phyloP scores from a whole-genome alignment of 2,113 vertebrate genomes.

The Petaurus breviceps region DNA sequence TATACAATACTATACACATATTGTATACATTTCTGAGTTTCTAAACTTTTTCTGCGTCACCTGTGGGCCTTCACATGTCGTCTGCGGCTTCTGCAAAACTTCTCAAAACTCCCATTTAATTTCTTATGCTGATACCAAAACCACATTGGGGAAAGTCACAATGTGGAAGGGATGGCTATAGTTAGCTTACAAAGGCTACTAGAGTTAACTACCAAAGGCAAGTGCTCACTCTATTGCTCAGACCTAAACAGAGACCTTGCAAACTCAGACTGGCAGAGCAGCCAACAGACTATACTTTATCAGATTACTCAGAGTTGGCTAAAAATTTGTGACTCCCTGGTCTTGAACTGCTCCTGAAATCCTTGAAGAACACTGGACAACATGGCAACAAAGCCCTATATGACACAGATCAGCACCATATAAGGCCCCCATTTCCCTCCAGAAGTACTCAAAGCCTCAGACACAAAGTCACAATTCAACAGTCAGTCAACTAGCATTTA shows the following conservation, averaged over 20 bases:
- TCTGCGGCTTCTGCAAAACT: neutral
- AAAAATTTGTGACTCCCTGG: neutral
- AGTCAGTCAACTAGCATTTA: neutral
- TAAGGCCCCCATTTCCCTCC: neutral
- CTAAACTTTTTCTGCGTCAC: neutral
- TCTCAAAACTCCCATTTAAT: neutral
- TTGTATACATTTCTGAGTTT: neutral
- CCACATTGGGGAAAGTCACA: neutral
- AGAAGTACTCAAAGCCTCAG: neutral
- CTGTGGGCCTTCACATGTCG: neutral
- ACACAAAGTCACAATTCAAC: neutral
- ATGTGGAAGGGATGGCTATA: neutral
- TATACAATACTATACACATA: neutral
- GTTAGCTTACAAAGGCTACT: neutral
- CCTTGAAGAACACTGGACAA: neutral
- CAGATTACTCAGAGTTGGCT: neutral
- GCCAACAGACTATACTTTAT: neutral
- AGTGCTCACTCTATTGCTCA: neutral
- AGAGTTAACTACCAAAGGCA: neutral
- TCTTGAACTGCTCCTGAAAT: neutral
- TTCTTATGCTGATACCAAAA: neutral
- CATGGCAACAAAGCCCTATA: neutral
- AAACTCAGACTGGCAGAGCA: neutral
- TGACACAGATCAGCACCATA: neutral
- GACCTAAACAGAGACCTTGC: neutral